A percentile compares a stretch with the other conserved stretches of the same genome.
These are phyloP conservation scores for Nomada hirtipes DNA, from an alignment of 2,888 invertebrate genomes.

Conservation along the genomic window DNA sequence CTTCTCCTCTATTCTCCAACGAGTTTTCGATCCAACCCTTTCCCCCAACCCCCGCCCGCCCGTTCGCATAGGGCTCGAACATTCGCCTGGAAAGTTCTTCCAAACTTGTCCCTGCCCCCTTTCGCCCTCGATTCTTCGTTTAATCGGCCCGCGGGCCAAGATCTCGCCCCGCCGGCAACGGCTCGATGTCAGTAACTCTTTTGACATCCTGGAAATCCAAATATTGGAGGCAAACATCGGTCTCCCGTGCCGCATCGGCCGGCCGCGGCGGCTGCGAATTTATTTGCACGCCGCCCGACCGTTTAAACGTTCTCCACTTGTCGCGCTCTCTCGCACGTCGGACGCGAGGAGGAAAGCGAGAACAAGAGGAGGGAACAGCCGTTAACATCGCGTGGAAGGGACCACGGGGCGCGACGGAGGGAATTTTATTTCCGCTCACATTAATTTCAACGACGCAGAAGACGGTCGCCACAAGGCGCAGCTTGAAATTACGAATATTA, in stretches of 20 bases:
- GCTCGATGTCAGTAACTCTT: conserved; percentile 33
- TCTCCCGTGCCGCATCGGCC: background rate
- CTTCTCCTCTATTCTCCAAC: conserved; percentile 26
- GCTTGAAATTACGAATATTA: conserved; percentile 84
- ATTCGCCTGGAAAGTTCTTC: conserved; percentile 2
- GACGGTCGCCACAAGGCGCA: conserved; percentile 68
- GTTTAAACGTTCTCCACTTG: conserved; percentile 70
- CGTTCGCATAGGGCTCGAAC: conserved; percentile 54
- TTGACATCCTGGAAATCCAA: conserved; percentile 65
- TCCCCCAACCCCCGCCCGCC: background rate
- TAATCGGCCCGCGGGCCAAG: background rate
- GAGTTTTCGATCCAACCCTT: conserved; percentile 40
- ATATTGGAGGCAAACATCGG: conserved; percentile 68
- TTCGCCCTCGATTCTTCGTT: no score
- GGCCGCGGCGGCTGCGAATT: conserved; percentile 57
- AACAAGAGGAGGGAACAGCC: conserved; percentile 41
- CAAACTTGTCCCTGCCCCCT: no score
- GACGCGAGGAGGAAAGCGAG: conserved; percentile 33
- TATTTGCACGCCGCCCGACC: conserved; percentile 70
- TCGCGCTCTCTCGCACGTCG: conserved; percentile 48
- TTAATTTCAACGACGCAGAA: conserved; percentile 75
- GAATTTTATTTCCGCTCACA: conserved; percentile 77
- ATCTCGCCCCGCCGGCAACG: background rate
- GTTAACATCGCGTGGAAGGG: conserved; percentile 50
- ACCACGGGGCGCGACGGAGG: conserved; percentile 60